These are phyloP conservation scores for Anarsia innoxiella DNA, from an alignment of 2,888 invertebrate species.

Conservation along the genomic window DNA sequence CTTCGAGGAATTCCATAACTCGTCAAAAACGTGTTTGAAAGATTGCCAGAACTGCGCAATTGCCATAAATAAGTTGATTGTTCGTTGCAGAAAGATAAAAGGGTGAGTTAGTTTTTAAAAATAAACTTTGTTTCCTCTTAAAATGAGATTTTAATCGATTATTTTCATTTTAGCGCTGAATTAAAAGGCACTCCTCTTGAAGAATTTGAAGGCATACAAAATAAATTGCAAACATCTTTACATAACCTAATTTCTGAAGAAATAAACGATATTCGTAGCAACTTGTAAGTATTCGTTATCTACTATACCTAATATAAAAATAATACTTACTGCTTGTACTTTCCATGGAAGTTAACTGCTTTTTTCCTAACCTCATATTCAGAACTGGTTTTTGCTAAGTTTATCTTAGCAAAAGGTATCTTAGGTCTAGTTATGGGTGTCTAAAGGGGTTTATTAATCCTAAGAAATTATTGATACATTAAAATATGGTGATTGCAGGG, in stretches of 20 bases:
- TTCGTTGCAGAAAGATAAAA: constrained; percentile 66
- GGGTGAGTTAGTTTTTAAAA: constrained; percentile 45
- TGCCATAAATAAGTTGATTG: constrained; percentile 69
- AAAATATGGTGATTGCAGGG: no score
- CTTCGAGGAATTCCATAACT: constrained; percentile 64
- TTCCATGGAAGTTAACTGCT: no score
- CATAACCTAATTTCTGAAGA: constrained; percentile 58
- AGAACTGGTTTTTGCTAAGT: no score
- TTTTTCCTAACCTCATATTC: no score
- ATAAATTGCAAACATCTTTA: constrained; percentile 48
- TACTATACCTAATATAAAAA: neutral
- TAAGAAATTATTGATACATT: no score
- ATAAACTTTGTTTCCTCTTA: constrained; percentile 2
- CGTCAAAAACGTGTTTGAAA: constrained; percentile 63
- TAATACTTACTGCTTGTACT: neutral
- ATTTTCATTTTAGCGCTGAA: constrained; percentile 50
- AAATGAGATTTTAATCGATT: neutral
- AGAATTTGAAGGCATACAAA: constrained; percentile 54
- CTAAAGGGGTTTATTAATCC: no score
- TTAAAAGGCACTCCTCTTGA: constrained; percentile 56
- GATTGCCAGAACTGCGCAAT: constrained; percentile 66
- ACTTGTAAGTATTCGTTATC: constrained; percentile 39
- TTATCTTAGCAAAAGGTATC: no score
- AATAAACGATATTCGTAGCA: constrained; percentile 53
- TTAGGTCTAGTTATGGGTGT: no score